A percentile compares a stretch with the other conserved stretches of the same genome.
phyloP scores from a whole-genome alignment of 2,113 vertebrate species.

The Nansenia antarctica region DNA sequence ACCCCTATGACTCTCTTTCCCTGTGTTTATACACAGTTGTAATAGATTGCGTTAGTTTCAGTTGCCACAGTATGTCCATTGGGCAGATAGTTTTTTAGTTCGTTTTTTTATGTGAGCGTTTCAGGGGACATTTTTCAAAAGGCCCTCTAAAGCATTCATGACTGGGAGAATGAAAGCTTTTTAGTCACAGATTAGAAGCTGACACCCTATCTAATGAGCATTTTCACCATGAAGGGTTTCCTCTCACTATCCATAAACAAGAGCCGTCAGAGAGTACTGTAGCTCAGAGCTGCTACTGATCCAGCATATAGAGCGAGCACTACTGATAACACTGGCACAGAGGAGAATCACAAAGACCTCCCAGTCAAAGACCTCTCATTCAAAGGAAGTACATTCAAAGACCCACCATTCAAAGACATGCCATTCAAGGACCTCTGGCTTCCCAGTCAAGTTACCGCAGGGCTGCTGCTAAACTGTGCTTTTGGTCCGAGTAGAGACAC shows the following conservation, averaged over 20 bases:
- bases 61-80: neutral
- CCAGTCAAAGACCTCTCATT: constrained; percentile 56
- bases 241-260: constrained; percentile 18
- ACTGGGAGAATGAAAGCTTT: constrained; percentile 7
- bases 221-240: constrained; percentile 17
- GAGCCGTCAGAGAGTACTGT: constrained; percentile 13
- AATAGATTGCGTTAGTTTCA: neutral
- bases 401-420: constrained; percentile 43
- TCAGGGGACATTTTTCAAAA: constrained; percentile 9
- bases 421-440: constrained; percentile 61
- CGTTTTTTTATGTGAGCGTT: neutral
- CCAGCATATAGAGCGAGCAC: constrained; percentile 10
- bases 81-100: neutral
- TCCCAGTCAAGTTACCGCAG: constrained; percentile 52
- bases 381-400: constrained; percentile 51
- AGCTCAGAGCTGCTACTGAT: constrained; percentile 11
- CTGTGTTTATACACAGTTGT: neutral
- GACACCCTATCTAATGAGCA: constrained; percentile 18
- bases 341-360: constrained; percentile 50
- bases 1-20: neutral
- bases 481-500: constrained; percentile 41
- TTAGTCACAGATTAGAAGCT: constrained; percentile 10
- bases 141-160: neutral
- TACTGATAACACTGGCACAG: constrained; percentile 41
- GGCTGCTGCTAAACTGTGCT: constrained; percentile 50